Percentiles rank a stretch among this genome's conserved stretches.
phyloP scores from a whole-genome alignment of 2,113 vertebrate genomes.

The Tichodroma muraria region DNA sequence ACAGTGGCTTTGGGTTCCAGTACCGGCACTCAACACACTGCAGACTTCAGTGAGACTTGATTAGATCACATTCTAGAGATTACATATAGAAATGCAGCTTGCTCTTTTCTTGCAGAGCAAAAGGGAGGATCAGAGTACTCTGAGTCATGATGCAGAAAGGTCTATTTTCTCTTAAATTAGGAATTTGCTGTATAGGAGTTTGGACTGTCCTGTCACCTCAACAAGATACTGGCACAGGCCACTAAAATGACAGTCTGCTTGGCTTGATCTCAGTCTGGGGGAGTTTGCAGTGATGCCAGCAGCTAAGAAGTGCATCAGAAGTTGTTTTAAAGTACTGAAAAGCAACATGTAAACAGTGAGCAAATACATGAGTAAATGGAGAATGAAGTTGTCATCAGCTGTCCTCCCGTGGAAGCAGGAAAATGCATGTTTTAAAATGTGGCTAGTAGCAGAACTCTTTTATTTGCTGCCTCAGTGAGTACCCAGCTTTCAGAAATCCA shows the following conservation, averaged over 20 bases:
- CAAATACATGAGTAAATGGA: not conserved
- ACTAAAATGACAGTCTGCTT: not conserved
- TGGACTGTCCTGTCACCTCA: not conserved
- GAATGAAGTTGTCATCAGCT: conserved; percentile 12
- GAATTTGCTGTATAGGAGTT: not conserved
- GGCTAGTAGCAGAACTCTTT: not conserved
- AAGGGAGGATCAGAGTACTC: not conserved
- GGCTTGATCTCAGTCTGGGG: not conserved
- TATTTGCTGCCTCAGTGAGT: not conserved
- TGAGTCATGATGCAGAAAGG: not conserved
- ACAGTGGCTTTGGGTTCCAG: not conserved
- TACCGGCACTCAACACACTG: not conserved
- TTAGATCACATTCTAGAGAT: not conserved
- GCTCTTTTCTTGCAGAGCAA: not conserved
- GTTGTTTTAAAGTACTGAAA: not conserved
- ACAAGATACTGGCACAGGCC: not conserved
- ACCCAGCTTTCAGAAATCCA: not conserved
- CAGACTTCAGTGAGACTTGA: not conserved
- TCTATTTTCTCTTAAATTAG: not conserved
- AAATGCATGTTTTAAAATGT: not conserved
- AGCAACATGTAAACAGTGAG: not conserved
- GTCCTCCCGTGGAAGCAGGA: not conserved
- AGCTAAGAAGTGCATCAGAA: not conserved
- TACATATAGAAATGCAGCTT: not conserved
- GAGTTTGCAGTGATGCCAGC: not conserved